phyloP scores from a whole-genome alignment of 2,888 invertebrate species.

The Tetragonisca angustula region DNA sequence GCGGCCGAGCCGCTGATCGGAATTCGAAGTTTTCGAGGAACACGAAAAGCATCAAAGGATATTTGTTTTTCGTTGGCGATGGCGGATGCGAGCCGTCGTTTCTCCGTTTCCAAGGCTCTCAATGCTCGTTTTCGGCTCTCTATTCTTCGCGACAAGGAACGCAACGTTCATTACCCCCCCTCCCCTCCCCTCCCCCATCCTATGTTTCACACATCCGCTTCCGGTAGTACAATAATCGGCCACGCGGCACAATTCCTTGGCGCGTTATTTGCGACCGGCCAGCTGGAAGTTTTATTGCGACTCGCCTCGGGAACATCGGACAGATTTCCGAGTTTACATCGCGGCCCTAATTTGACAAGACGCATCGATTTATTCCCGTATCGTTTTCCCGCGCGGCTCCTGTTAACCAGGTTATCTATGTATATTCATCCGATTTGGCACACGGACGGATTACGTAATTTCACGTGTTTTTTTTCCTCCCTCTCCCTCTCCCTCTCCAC shows the following conservation, averaged over 20 bases:
- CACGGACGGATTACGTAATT: not conserved
- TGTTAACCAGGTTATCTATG: not conserved
- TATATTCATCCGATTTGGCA: not conserved
- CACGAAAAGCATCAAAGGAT: not conserved
- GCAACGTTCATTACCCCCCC: conserved; percentile 72
- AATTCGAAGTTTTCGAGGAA: not conserved
- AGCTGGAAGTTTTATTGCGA: conserved; percentile 25
- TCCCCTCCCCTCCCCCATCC: conserved; percentile 47
- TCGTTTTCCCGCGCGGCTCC: not conserved
- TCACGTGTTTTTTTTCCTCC: too few relatives aligned
- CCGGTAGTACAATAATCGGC: conserved; percentile 82
- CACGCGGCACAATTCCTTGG: conserved; percentile 76
- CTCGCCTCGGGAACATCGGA: not conserved
- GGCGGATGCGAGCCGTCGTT: conserved; percentile 51
- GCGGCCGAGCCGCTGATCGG: not conserved
- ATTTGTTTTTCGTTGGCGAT: conserved; percentile 8
- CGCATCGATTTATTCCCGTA: too few relatives aligned
- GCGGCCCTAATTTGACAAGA: too few relatives aligned
- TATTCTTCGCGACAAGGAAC: conserved; percentile 62
- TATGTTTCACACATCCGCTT: conserved; percentile 83
- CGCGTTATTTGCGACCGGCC: conserved; percentile 70
- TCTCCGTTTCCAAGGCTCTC: conserved; percentile 51
- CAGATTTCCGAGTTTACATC: not conserved
- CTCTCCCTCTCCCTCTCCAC: too few relatives aligned
- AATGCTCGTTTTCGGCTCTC: conserved; percentile 64